phyloP scores from a whole-genome alignment of 2,113 vertebrate species.

The Butastur rufipennis region DNA sequence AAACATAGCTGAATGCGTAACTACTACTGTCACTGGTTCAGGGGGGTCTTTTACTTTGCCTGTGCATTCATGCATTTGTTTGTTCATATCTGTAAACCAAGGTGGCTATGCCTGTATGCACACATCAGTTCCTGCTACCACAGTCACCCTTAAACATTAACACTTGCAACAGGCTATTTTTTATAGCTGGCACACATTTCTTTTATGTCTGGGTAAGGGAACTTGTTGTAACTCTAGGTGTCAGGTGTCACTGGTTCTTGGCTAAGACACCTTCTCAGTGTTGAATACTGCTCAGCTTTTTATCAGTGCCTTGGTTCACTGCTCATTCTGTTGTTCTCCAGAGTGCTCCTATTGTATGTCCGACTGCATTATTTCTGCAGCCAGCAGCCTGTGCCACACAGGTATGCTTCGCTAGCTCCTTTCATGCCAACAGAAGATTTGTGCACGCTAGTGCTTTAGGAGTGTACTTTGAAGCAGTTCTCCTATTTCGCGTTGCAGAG shows the following conservation, averaged over 20 bases:
- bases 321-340: neutral
- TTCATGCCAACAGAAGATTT: neutral
- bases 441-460: neutral
- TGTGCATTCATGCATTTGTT: neutral
- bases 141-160: neutral
- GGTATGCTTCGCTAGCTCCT: neutral
- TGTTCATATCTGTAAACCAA: neutral
- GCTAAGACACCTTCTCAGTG: neutral
- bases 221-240: neutral
- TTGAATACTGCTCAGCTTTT: neutral
- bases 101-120: accelerated
- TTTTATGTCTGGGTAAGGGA: neutral
- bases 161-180: neutral
- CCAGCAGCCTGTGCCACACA: neutral
- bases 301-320: neutral
- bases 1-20: neutral
- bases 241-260: neutral
- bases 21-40: neutral
- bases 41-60: neutral
- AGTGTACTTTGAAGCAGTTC: neutral
- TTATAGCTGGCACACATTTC: neutral
- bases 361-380: neutral
- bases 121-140: accelerated
- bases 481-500: accelerated
- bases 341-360: neutral